Base-by-base conservation (phyloP, 2,797 vertebrate species). In the Oreochromis grahami region DNA sequence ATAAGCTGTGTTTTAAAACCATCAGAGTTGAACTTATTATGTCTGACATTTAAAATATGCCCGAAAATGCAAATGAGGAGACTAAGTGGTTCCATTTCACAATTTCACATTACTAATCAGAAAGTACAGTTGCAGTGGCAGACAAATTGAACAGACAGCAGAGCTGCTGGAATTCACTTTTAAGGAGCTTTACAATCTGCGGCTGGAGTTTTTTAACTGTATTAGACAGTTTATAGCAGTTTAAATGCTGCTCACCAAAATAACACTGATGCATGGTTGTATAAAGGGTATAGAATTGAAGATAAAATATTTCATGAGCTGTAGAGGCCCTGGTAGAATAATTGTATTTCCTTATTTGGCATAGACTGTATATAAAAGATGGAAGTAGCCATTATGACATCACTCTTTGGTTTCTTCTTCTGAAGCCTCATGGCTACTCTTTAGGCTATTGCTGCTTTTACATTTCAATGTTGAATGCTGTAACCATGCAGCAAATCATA, bases 31-130 rank as follows among this genome's bases (percentile, higher is more conserved):
- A 88, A 89, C 86, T 95, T 91, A 89, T 94, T 93, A 93, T 79
- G 81, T 86, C 80, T 96, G 94, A 94, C 94, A 95, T 95, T 95
- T 94, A 90, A 93, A 94, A 93, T 90, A 82, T 81, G 88, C 74
- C 86, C 82, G 77, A 38, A 93, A 92, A 95, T 94, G 94, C 90
- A 93, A 94, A 95, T 93, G 79, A 92, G 86, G 53, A 24, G 19
- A 82, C 85, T 91, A 86, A 94, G 92, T 92, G 91, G 83, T 89
- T 90, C 84, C 60, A 60, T 52, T 79, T 80, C 78, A 80, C 63
- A 60, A 70, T 87, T 91, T 84, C 88, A 88, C 80, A 84, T 87
- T 79, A 79, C 79, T 85, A 86, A 90, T 91, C 78, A 88, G 55
- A 78, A 76, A 38, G 74, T 55, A 68, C 56, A 83, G 86, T 89